A percentile compares a stretch with the other conserved stretches of the same genome.
phyloP scores from a whole-genome alignment of 1,140 invertebrate genomes.

The Medauroidea extradentata region DNA sequence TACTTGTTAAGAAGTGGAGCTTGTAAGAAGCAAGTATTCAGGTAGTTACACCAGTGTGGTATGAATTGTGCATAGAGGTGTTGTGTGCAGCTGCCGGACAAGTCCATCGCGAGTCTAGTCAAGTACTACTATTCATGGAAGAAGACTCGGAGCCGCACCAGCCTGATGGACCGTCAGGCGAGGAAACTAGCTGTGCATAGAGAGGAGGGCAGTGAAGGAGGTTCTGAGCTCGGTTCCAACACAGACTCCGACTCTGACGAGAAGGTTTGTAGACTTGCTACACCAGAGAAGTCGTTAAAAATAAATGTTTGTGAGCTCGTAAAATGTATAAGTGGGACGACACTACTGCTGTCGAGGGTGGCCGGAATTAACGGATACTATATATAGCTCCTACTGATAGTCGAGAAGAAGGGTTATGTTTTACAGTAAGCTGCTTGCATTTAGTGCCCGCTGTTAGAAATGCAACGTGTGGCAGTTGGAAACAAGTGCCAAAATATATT shows the following conservation, averaged over 20 bases:
- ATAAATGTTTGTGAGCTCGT: too few relatives aligned
- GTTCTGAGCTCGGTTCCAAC: conserved; percentile 68
- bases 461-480: background rate
- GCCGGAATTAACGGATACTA: too few relatives aligned
- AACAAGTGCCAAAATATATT: background rate
- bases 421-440: too few relatives aligned
- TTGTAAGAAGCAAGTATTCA: too few relatives aligned
- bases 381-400: too few relatives aligned
- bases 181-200: conserved; percentile 56
- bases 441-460: background rate
- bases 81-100: conserved; percentile 78
- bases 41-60: background rate
- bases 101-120: conserved; percentile 91
- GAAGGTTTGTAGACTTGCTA: conserved; percentile 72
- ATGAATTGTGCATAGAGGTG: background rate
- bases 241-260: conserved; percentile 85
- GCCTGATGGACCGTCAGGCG: conserved; percentile 87
- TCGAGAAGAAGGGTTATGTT: too few relatives aligned
- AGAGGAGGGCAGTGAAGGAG: conserved; percentile 72
- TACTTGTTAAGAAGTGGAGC: too few relatives aligned
- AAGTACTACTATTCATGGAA: conserved; percentile 99
- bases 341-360: too few relatives aligned
- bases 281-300: too few relatives aligned
- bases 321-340: too few relatives aligned
- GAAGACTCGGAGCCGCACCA: conserved; percentile 86